These are phyloP conservation scores for Tragelaphus eurycerus DNA, from an alignment of 2,797 vertebrate species.

Conservation along the genomic window DNA sequence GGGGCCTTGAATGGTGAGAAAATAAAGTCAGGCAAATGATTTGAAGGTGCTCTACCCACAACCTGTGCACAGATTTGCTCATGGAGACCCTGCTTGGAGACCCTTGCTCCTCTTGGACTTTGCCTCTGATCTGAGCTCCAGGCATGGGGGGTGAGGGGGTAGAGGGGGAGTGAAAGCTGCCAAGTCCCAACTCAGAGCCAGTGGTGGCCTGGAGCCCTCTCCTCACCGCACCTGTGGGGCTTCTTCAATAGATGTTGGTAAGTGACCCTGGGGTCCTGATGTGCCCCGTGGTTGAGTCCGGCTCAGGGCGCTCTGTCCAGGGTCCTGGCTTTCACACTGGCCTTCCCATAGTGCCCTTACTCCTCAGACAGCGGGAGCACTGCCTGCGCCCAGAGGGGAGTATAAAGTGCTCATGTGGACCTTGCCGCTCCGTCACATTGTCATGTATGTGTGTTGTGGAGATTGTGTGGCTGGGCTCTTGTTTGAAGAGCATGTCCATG, in stretches of 20 bases:
- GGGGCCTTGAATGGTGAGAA: background rate
- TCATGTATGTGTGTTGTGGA: fast-evolving
- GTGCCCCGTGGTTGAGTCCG: background rate
- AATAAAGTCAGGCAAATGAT: background rate
- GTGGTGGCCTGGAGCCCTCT: no score
- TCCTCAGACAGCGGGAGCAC: fast-evolving
- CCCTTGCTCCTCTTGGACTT: background rate
- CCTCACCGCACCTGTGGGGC: background rate
- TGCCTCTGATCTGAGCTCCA: background rate
- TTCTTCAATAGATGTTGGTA: background rate
- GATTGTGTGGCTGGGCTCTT: fast-evolving
- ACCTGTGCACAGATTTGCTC: background rate
- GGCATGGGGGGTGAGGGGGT: background rate
- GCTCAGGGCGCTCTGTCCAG: background rate
- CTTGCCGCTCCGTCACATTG: fast-evolving
- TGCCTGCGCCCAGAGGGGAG: fast-evolving
- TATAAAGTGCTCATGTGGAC: fast-evolving
- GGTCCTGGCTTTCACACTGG: background rate
- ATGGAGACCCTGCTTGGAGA: background rate
- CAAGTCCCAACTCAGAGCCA: background rate
- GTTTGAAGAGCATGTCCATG: background rate
- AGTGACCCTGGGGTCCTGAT: background rate
- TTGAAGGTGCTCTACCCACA: background rate
- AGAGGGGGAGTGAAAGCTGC: no score
- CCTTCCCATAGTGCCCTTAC: background rate